Evolutionary conservation across 2,888 invertebrate genomes (phyloP).

Genomic region (Euproctis similis): DNA sequence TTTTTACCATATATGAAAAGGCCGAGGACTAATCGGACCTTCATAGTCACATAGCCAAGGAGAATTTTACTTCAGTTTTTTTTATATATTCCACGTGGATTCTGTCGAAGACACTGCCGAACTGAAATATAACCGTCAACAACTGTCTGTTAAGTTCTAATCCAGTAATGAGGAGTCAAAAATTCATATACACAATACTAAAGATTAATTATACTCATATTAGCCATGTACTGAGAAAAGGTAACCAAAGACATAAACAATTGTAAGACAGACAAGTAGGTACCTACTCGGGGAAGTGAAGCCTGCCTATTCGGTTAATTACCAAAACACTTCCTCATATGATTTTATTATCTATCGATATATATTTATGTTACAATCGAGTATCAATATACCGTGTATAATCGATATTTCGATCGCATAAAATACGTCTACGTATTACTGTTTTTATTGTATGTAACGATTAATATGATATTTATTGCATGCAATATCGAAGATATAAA

Average conservation of each 20-base stretch:
- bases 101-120: no score
- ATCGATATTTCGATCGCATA: slow-evolving; percentile 7
- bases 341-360: slow-evolving; percentile 9
- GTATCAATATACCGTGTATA: slow-evolving; percentile 4
- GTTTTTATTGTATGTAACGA: neutral
- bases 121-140: no score
- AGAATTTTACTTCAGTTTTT: no score
- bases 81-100: no score
- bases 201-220: slow-evolving; percentile 53
- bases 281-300: slow-evolving; percentile 40
- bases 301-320: slow-evolving; percentile 10
- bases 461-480: no score
- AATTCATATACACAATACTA: slow-evolving; percentile 48
- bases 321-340: slow-evolving; percentile 24
- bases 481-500: no score
- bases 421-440: neutral
- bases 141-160: no score
- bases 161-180: no score
- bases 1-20: no score
- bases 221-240: slow-evolving; percentile 30
- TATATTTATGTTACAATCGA: slow-evolving; percentile 11
- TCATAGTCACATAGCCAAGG: no score
- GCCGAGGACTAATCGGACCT: no score
- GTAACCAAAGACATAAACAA: slow-evolving; percentile 32
- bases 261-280: slow-evolving; percentile 27